These are phyloP conservation scores for Euborellia annulipes DNA, from an alignment of 1,140 invertebrate species.

Conservation along the genomic window DNA sequence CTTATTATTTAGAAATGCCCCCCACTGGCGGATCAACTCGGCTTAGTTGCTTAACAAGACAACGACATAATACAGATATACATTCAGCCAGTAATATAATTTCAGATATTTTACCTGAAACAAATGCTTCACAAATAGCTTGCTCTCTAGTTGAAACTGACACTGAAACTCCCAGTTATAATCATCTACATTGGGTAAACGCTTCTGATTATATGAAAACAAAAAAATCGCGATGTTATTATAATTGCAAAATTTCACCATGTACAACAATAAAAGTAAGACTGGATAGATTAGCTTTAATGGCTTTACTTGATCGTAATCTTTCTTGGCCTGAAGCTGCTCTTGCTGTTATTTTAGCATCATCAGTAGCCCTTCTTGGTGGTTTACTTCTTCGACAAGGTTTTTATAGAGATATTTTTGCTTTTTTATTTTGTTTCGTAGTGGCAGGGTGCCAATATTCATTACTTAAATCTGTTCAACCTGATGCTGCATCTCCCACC, in stretches of 20 bases:
- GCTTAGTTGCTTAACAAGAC: too few relatives aligned
- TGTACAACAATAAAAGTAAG: slow-evolving; percentile 44
- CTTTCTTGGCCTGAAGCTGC: slow-evolving; percentile 70
- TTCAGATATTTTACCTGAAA: too few relatives aligned
- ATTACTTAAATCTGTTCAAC: slow-evolving; percentile 94
- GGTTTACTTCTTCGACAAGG: slow-evolving; percentile 64
- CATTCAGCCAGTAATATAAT: too few relatives aligned
- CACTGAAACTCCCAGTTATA: slow-evolving; percentile 14
- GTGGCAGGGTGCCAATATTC: slow-evolving; percentile 97
- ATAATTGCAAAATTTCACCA: slow-evolving; percentile 65
- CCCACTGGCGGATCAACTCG: too few relatives aligned
- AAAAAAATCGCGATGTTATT: slow-evolving; percentile 59
- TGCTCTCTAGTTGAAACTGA: slow-evolving; percentile 23
- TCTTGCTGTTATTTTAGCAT: slow-evolving; percentile 66
- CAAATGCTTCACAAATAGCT: slow-evolving; percentile 7
- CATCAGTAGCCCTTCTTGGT: slow-evolving; percentile 74
- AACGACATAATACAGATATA: too few relatives aligned
- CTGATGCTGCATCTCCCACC: slow-evolving; percentile 93
- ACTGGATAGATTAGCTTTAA: slow-evolving; percentile 80
- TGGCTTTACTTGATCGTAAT: slow-evolving; percentile 88
- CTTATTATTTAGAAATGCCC: too few relatives aligned
- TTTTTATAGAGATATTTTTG: slow-evolving; percentile 82
- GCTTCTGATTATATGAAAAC: slow-evolving; percentile 12
- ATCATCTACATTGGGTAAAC: too few relatives aligned
- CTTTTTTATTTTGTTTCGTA: slow-evolving; percentile 92